phyloP scores from a whole-genome alignment of 2,888 invertebrate genomes.

The Luperina testacea region DNA sequence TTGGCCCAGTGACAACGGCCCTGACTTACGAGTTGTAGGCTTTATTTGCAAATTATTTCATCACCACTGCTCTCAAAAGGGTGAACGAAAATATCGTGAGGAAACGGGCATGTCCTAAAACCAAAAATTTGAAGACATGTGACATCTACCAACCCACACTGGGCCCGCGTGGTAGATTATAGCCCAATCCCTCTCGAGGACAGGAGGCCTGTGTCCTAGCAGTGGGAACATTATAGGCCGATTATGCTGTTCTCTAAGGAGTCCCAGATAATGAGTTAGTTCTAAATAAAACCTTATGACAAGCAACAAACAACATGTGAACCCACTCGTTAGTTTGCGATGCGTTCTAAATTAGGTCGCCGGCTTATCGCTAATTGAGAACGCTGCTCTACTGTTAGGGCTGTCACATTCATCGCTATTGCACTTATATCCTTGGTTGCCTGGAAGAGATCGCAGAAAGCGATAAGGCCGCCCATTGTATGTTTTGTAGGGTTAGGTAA shows the following conservation, averaged over 20 bases:
- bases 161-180: background rate
- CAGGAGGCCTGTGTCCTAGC: background rate
- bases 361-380: slow-evolving; percentile 67
- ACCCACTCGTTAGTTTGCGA: slow-evolving; percentile 33
- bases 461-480: too few relatives aligned
- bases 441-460: background rate
- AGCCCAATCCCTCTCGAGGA: background rate
- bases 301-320: slow-evolving; percentile 27
- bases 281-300: slow-evolving; percentile 15
- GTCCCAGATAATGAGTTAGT: slow-evolving; percentile 4
- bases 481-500: too few relatives aligned
- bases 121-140: background rate
- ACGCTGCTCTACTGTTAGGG: slow-evolving; percentile 55
- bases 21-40: too few relatives aligned
- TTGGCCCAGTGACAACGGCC: too few relatives aligned
- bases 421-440: background rate
- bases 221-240: too few relatives aligned
- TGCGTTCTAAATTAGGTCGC: slow-evolving; percentile 66
- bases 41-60: background rate
- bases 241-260: background rate
- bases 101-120: background rate
- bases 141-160: background rate
- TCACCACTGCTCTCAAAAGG: background rate
- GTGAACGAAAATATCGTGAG: background rate
- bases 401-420: slow-evolving; percentile 18